Base-by-base conservation (phyloP, 2,888 invertebrate genomes). In the Eulithis testata region DNA sequence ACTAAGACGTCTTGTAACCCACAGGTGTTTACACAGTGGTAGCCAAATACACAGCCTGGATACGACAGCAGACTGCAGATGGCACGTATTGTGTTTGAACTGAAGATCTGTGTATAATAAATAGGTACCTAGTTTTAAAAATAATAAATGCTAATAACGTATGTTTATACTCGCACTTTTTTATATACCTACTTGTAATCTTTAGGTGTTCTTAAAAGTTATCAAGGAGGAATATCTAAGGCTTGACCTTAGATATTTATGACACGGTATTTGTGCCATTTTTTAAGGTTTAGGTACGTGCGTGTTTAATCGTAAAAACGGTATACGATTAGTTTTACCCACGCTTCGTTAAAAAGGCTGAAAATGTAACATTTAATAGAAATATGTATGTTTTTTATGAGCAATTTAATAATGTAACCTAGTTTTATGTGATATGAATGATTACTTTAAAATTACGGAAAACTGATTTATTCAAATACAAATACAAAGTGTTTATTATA, bases 1-100 rank as follows among this genome's bases (percentile, higher is more conserved):
- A 14, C 44, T 54, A 61, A 58, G 27, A 44, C 57, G 49, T 63
- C 69, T 72, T 66, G 50, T 58, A 61, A 66, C 70, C 85, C 77
- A 71, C 91, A 84, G 95, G 95, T 63, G 92, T 95, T 45, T 95
- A 95, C 75, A 95, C 95, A 0, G 89, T 94, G 51, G 94, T 95
- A 2, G 81, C 92, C 4, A 89, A 94, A 73, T 94, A 93, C 75
- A 74, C 91, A 45, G 73, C 81, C 5, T 95, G 95, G 95, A 94
- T 95, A 50, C 85, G 85, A 71, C 75, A 88, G 66, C 82, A 92
- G 70, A 90, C 90, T 14, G 60, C 72, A 65, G 85, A 85, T 14
- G 93, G 91, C 60, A 75, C 71, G 31, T 93, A 87, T 76, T 94
- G 94, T 78, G 69, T 90, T 43, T 72, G 55, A 69, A 58, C 12